A percentile compares a stretch with the other conserved stretches of the same genome.
Conservation (phyloP, 2,797 vertebrate species). For the Brachymystax lenok region DNA sequence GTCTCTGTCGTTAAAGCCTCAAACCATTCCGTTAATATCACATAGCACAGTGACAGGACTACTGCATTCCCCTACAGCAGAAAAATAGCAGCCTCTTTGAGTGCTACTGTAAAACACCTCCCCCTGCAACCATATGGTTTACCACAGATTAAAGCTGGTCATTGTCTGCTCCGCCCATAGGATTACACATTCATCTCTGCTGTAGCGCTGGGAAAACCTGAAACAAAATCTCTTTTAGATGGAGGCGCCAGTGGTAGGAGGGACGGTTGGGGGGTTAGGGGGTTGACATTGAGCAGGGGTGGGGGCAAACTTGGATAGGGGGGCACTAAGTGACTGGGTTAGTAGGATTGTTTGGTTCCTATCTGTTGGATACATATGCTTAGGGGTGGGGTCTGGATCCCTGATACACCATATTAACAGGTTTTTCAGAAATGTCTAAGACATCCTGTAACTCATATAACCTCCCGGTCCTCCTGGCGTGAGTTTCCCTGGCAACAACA, state of each 20-base stretch:
- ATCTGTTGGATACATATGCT: background rate
- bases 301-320: background rate
- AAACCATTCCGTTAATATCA: background rate
- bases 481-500: too few relatives aligned
- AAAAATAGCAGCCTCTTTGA: slow-evolving; percentile 5
- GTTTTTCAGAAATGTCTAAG: too few relatives aligned
- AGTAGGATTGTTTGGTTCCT: background rate
- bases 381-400: background rate
- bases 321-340: background rate
- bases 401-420: background rate
- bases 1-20: background rate
- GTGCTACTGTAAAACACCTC: slow-evolving; percentile 9
- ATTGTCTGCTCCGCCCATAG: slow-evolving; percentile 56
- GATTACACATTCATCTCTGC: slow-evolving; percentile 56
- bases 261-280: background rate
- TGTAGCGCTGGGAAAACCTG: slow-evolving; percentile 21
- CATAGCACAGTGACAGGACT: background rate
- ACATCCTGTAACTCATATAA: too few relatives aligned
- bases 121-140: slow-evolving; percentile 57
- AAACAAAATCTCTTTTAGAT: slow-evolving; percentile 37
- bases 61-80: slow-evolving; percentile 2
- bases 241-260: slow-evolving; percentile 13
- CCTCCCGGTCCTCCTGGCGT: too few relatives aligned
- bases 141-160: slow-evolving; percentile 67
- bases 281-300: background rate